Conservation (phyloP, 2,113 vertebrate genomes). For the Gulo gulo region DNA sequence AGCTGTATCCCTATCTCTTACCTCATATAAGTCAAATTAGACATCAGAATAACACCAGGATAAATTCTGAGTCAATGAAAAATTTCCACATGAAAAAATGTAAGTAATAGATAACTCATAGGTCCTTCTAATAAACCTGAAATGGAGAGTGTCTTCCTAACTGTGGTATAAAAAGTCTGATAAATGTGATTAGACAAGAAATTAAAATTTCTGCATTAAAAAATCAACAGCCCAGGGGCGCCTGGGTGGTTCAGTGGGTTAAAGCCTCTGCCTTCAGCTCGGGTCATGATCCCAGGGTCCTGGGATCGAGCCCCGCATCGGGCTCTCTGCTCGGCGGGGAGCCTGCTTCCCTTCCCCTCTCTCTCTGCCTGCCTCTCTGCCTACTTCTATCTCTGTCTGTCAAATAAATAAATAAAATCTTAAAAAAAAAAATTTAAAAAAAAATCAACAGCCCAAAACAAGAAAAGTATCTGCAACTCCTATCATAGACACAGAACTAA, state of each 20-base stretch:
- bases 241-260: too few species aligned
- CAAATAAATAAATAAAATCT: too few species aligned
- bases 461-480: not conserved
- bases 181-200: not conserved
- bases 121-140: not conserved
- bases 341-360: too few species aligned
- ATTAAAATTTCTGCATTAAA: not conserved
- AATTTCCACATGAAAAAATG: not conserved
- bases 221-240: not conserved
- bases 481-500: not conserved
- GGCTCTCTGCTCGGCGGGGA: too few species aligned
- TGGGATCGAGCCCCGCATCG: too few species aligned
- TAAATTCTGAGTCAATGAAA: constrained; percentile 10
- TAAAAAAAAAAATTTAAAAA: not conserved
- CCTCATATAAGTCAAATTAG: not conserved
- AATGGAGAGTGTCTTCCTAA: not conserved
- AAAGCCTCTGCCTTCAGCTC: too few species aligned
- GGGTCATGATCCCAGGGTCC: too few species aligned
- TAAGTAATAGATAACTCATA: not conserved
- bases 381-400: too few species aligned
- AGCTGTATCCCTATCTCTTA: not conserved
- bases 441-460: not conserved
- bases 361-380: too few species aligned
- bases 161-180: not conserved
- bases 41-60: not conserved